These are phyloP conservation scores for Lepidurus arcticus DNA, from an alignment of 1,140 invertebrate species.

Conservation along the genomic window DNA sequence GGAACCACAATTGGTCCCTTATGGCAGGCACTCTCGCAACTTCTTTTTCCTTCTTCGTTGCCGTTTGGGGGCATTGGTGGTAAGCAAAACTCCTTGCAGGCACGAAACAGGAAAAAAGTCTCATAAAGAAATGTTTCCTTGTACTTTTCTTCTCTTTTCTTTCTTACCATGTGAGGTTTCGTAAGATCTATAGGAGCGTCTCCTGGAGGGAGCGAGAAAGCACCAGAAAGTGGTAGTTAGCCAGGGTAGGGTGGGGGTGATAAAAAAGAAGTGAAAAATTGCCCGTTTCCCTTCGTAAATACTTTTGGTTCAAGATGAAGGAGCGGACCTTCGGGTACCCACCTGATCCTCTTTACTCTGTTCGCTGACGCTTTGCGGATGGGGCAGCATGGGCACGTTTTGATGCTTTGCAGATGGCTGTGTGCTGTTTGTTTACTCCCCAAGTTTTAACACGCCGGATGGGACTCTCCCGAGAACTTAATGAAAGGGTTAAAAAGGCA, in stretches of 20 bases:
- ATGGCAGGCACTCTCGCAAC: conserved; percentile 1
- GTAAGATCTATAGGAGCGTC: conserved; percentile 1
- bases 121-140: background rate
- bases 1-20: conserved; percentile 14
- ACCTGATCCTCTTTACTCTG: background rate
- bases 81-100: conserved; percentile 8
- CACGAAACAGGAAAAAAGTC: background rate
- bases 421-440: conserved; percentile 14
- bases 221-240: background rate
- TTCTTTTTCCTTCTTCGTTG: background rate
- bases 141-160: background rate
- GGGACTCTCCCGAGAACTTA: background rate
- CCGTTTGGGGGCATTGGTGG: background rate
- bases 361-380: conserved; percentile 1
- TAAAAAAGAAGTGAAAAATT: background rate
- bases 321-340: background rate
- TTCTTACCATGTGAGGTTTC: background rate
- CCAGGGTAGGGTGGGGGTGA: background rate
- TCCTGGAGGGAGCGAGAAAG: background rate
- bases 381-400: background rate
- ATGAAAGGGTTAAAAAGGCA: conserved; percentile 19
- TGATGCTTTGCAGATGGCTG: conserved; percentile 15
- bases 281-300: conserved; percentile 14
- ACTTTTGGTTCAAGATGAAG: background rate
- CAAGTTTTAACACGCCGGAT: background rate